Evolutionary conservation across 2,113 vertebrate genomes (phyloP).

Genomic region (Centrocercus urophasianus): DNA sequence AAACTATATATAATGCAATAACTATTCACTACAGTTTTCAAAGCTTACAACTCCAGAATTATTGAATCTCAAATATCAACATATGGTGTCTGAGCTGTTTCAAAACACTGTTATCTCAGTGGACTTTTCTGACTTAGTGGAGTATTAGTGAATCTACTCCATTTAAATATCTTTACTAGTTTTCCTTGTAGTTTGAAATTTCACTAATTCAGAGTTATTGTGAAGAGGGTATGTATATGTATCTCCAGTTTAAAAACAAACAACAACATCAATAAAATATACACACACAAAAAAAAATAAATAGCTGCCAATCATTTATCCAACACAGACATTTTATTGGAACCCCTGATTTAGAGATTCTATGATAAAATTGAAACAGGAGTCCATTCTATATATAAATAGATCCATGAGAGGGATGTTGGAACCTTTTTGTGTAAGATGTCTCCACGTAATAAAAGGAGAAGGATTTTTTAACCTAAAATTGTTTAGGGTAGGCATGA

Average conservation of each 20-base stretch:
- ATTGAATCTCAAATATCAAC: background rate
- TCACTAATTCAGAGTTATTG: background rate
- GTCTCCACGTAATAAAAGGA: background rate
- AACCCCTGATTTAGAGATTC: background rate
- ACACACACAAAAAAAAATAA: background rate
- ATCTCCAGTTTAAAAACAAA: background rate
- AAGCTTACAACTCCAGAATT: background rate
- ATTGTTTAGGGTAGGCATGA: background rate
- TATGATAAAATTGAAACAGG: background rate
- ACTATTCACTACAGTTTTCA: background rate
- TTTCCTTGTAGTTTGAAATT: background rate
- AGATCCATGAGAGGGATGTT: background rate
- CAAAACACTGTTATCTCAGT: background rate
- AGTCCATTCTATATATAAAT: background rate
- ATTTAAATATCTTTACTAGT: background rate
- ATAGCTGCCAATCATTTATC: constrained; percentile 24
- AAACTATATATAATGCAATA: background rate
- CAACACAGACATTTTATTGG: background rate
- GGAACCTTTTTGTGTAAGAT: background rate
- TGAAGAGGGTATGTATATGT: background rate
- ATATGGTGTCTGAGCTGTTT: background rate
- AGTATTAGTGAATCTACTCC: background rate
- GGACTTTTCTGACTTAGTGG: background rate
- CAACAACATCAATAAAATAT: background rate
- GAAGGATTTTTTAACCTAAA: background rate